phyloP scores from a whole-genome alignment of 1,140 invertebrate species.

The Melanaphis sacchari region DNA sequence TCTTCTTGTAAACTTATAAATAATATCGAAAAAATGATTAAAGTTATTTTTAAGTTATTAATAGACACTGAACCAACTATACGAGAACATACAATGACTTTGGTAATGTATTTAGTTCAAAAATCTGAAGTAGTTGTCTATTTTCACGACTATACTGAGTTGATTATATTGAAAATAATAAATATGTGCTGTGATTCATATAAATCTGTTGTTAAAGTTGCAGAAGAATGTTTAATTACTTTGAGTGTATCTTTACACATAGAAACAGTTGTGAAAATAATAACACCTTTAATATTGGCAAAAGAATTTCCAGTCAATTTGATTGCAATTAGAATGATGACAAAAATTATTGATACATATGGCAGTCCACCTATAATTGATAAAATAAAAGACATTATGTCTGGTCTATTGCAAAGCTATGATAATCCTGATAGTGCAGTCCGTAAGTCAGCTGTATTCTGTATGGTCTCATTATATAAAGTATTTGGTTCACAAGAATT shows the following conservation, averaged over 20 bases:
- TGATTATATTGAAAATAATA: conserved; percentile 86
- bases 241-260: conserved; percentile 63
- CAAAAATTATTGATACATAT: conserved; percentile 75
- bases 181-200: conserved; percentile 80
- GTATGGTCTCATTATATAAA: conserved; percentile 87
- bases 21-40: neutral
- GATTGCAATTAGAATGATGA: conserved; percentile 91
- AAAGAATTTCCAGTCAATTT: conserved; percentile 85
- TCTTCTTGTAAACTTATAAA: neutral
- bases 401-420: conserved; percentile 85
- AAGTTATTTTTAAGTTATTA: conserved; percentile 12
- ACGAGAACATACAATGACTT: conserved; percentile 71
- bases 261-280: conserved; percentile 66
- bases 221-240: conserved; percentile 61
- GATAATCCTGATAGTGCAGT: conserved; percentile 87
- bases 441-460: conserved; percentile 92
- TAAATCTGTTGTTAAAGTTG: conserved; percentile 72
- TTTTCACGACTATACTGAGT: conserved; percentile 76
- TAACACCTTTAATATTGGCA: conserved; percentile 84
- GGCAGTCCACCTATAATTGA: conserved; percentile 75
- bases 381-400: conserved; percentile 81
- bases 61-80: conserved; percentile 33
- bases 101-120: conserved; percentile 81
- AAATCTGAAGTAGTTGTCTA: conserved; percentile 73
- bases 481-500: neutral